These are phyloP conservation scores for Apamea crenata DNA, from an alignment of 2,888 invertebrate species.

Conservation along the genomic window DNA sequence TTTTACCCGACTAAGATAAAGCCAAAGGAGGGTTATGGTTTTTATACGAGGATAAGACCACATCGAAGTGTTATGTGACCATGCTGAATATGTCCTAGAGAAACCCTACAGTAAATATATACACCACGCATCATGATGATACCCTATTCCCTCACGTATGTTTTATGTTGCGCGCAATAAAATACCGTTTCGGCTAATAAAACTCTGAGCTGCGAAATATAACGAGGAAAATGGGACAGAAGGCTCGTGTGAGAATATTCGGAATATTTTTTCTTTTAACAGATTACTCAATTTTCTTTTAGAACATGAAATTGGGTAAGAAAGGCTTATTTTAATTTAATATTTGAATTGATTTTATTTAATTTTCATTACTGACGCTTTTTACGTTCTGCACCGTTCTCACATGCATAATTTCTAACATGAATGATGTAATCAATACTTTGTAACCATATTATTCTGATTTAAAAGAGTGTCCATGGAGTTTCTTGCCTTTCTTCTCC, in stretches of 20 bases:
- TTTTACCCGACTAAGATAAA: too few relatives aligned
- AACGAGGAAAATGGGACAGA: conserved; percentile 2
- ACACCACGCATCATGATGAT: conserved; percentile 26
- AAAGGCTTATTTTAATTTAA: too few relatives aligned
- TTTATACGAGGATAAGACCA: background rate
- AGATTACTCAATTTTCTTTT: background rate
- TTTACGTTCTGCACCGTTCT: too few relatives aligned
- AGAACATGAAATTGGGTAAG: background rate
- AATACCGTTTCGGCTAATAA: conserved; percentile 47
- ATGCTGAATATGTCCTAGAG: conserved; percentile 2
- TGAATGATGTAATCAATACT: too few relatives aligned
- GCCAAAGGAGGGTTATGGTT: too few relatives aligned
- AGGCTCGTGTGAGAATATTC: background rate
- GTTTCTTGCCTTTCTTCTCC: too few relatives aligned
- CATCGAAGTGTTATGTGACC: conserved; percentile 17
- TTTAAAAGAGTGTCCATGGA: too few relatives aligned
- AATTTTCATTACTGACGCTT: too few relatives aligned
- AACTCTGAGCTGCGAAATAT: conserved; percentile 30
- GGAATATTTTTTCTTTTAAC: background rate
- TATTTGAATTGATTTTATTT: too few relatives aligned
- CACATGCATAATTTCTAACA: too few relatives aligned
- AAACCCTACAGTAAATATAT: conserved; percentile 14
- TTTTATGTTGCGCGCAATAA: conserved; percentile 57
- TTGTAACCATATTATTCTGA: too few relatives aligned
- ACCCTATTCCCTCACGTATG: conserved; percentile 53